Evolutionary conservation across 2,113 vertebrate genomes (phyloP), one percentile per base, ranked within the genome.

Genomic region (Serilophus lunatus): DNA sequence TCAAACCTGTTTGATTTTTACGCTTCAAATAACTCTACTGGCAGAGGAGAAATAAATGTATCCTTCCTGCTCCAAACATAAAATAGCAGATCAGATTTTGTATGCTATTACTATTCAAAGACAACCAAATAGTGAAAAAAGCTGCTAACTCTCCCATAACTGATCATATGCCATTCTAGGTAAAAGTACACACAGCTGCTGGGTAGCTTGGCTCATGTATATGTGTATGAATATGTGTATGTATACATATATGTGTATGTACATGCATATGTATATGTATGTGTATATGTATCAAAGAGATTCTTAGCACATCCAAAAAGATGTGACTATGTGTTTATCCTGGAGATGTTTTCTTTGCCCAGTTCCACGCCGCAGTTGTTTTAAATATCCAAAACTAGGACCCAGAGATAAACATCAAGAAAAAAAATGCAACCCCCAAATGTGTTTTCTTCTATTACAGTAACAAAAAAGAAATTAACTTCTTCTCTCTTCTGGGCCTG

Each of bases 401-500:
- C 71, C 9, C 25, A 77, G 11, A 56, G 56, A 33, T 3, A 90
- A 82, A 79, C 1, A 3, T 33, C 18, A 45, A 18, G 33, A 36
- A 28, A 33, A n/a, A 50, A 33, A 3, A n/a, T n/a, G n/a, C n/a
- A 8, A 11, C 0, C 8, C 1, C 5, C 61, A 14, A 44, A 59
- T 31, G 13, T 78, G 13, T 45, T 85, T 75, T 14, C 7, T 90
- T 82, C 23, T 51, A 16, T 56, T 40, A 76, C n/a, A 92, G 10
- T 6, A 86, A 77, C 36, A 71, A 90, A 75, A 76, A 31, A 24
- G 3, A 76, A 54, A 78, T 36, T 4, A n/a, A 70, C 26, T 36
- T 38, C 1, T 53, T 61, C 70, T 82, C 22, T 90, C 7, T 49
- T 68, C 38, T 56, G 17, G 20, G 49, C 44, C 18, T 83, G 65